These are phyloP conservation scores for Oreotragus oreotragus DNA, from an alignment of 2,113 vertebrate genomes.

Conservation along the genomic window DNA sequence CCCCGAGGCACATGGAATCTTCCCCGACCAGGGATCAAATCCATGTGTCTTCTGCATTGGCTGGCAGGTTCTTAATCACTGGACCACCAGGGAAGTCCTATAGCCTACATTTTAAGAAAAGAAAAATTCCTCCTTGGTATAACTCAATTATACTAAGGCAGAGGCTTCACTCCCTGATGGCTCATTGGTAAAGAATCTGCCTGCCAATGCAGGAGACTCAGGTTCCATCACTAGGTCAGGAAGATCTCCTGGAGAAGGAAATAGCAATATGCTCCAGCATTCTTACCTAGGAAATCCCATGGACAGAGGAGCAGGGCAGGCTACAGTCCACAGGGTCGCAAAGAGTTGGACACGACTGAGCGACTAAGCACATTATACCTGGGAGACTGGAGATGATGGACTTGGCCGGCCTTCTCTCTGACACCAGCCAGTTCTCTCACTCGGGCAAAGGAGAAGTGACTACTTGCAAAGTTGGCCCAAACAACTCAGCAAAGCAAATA, in stretches of 20 bases:
- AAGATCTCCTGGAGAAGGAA: background rate
- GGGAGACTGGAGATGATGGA: background rate
- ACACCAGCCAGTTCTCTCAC: background rate
- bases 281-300: background rate
- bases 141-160: background rate
- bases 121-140: background rate
- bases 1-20: background rate
- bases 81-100: background rate
- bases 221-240: background rate
- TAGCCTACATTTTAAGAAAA: background rate
- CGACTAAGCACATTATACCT: background rate
- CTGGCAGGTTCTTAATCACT: background rate
- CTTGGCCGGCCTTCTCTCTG: background rate
- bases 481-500: background rate
- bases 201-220: background rate
- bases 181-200: background rate
- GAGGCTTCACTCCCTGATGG: background rate
- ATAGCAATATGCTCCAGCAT: background rate
- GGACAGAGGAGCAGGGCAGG: background rate
- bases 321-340: background rate
- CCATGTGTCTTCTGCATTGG: background rate
- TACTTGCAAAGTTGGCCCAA: background rate
- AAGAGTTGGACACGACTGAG: background rate
- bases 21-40: background rate
- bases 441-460: background rate